Evolutionary conservation across 2,113 vertebrate species (phyloP), one percentile per base, ranked within the genome.

Genomic region (Xenopus laevis): DNA sequence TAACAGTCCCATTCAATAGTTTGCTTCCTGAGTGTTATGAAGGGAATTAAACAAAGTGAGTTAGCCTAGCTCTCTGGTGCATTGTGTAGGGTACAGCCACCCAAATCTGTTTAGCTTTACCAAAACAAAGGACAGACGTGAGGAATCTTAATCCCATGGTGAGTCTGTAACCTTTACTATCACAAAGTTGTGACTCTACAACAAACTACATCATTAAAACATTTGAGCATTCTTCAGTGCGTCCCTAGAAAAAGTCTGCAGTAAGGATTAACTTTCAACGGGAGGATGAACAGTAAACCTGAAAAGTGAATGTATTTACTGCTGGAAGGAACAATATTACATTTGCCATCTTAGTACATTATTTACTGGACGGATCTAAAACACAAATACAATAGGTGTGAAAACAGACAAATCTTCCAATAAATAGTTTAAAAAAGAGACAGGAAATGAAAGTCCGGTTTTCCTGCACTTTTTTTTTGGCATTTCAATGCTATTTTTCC

Each of bases 71-170:
- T 68, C 79, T 45, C 55, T 23, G 78, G 77, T 72, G 72, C 15
- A 53, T 67, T 71, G 52, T 80, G 63, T 60, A 40, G 66, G 80
- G 59, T 69, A 74, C 78, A 79, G 74, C 74, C 71, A 65, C 58
- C 78, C 79, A 78, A 79, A 82, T 83, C 81, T 73, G 68, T 58
- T 47, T 67, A 78, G 17, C 70, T 79, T 83, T 75, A 67, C 53
- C 71, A 57, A 79, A 73, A 65, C 63, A 81, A 79, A 70, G 71
- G 65, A 74, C 7, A 77, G 71, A 71, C 64, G 76, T 69, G 65
- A 78, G 68, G 78, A 72, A 72, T 30, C 69, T 7, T 81, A 80
- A 68, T 62, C 71, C 77, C 69, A 53, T 0, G 0, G 55, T 68
- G 50, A 65, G 68, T 45, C 64, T 67, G 65, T 61, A 15, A 53